A percentile compares a stretch with the other conserved stretches of the same genome.
Conservation (phyloP, 2,113 vertebrate species). For the Heloderma charlesbogerti region DNA sequence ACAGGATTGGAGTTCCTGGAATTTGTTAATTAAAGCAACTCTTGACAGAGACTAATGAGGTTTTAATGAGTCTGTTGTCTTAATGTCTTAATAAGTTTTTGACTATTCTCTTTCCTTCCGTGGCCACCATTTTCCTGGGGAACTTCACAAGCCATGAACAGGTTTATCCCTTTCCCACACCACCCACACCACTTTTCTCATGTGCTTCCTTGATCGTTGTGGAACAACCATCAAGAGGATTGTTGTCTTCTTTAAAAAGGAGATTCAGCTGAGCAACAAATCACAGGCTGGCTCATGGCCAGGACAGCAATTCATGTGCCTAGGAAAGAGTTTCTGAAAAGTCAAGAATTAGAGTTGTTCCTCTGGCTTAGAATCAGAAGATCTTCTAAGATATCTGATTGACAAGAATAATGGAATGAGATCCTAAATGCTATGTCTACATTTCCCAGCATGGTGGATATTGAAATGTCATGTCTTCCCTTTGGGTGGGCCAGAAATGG, state of each 20-base stretch:
- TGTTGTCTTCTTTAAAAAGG: neutral
- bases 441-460: neutral
- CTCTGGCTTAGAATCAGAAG: neutral
- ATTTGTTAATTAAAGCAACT: slow-evolving; percentile 71
- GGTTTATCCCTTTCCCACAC: rapidly evolving
- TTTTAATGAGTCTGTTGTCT: slow-evolving; percentile 69
- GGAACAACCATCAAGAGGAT: too few species aligned
- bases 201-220: rapidly evolving
- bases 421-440: neutral
- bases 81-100: slow-evolving; percentile 52
- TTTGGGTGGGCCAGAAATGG: neutral
- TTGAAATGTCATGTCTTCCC: neutral
- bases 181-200: neutral
- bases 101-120: slow-evolving; percentile 32
- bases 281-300: neutral
- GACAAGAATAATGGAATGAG: neutral
- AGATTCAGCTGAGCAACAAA: neutral
- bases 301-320: neutral
- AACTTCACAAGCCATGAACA: neutral
- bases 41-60: slow-evolving; percentile 68
- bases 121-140: rapidly evolving
- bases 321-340: neutral
- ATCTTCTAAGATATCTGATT: neutral
- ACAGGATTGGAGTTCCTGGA: slow-evolving; percentile 48
- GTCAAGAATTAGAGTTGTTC: neutral